Evolutionary conservation across 1,140 invertebrate genomes (phyloP).

Genomic region (Muscidifurax raptorellus): DNA sequence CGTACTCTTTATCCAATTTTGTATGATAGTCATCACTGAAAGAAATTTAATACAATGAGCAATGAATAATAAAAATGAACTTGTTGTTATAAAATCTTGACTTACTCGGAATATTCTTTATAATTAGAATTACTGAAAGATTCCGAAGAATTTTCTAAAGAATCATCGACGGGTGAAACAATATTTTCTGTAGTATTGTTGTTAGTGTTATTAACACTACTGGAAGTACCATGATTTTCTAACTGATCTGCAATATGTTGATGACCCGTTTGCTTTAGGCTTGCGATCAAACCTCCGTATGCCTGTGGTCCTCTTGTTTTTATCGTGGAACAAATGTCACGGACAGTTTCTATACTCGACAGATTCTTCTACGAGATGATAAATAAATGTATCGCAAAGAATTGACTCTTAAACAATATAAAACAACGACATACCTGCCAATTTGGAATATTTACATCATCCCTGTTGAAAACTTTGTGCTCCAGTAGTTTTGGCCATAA

Average conservation of each 20-base stretch:
- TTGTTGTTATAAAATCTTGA: conserved; percentile 26
- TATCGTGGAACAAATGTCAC: conserved; percentile 60
- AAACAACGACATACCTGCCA: conserved; percentile 60
- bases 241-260: conserved; percentile 58
- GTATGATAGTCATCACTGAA: conserved; percentile 60
- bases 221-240: conserved; percentile 32
- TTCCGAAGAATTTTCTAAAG: conserved; percentile 37
- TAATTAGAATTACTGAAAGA: conserved; percentile 41
- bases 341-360: conserved; percentile 42
- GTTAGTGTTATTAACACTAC: conserved; percentile 26
- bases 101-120: conserved; percentile 46
- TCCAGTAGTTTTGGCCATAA: conserved; percentile 64
- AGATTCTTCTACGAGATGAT: conserved; percentile 56
- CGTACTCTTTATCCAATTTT: conserved; percentile 53
- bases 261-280: conserved; percentile 60
- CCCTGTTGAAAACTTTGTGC: conserved; percentile 61
- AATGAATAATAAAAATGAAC: neutral
- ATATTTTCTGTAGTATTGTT: conserved; percentile 13
- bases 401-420: neutral
- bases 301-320: conserved; percentile 67
- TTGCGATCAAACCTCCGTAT: conserved; percentile 59
- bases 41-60: conserved; percentile 24
- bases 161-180: neutral
- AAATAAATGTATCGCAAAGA: neutral
- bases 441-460: conserved; percentile 61